Evolutionary conservation across 2,888 invertebrate species (phyloP), one percentile per base, ranked within the genome.

Genomic region (Ophion obscuratus): DNA sequence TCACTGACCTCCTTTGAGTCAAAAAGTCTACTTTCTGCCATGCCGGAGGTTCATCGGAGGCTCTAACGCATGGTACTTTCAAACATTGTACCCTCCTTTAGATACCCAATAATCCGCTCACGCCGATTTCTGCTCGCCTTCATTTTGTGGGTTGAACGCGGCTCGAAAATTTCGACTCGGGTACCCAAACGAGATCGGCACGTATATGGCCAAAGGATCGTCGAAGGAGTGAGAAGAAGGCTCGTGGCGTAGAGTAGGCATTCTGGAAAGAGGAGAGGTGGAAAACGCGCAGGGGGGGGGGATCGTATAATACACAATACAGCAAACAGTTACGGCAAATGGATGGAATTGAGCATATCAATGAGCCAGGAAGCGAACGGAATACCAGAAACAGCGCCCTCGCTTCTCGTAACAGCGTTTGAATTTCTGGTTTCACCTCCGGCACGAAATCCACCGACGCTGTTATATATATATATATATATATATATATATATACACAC

Each of bases 321-420:
- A 44, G 61, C 24, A 40, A 66, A 66, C 66, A 36, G 85, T 79
- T 82, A 79, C 82, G 79, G 75, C 70, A 53, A 82, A 82, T 79
- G 64, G 71, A 79, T 75, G 70, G 79, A 82, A 85, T 85, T 70
- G 66, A 82, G 78, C 75, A 85, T 85, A 82, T 75, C 82, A 85
- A 85, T 79, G 62, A 76, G 82, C 14, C 61, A 70, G 78, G 79
- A 75, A 82, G 79, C 68, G 36, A 61, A 31, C 59, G 17, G 59
- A 64, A 64, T 64, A 62, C 64, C 47, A 70, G 78, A 75, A 81
- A 75, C 44, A 14, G 36, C 40, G 14, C 5, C 5, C 53, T 53
- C 17, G 53, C 14, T 53, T 5, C 53, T 53, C 53, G 24, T n/a
- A 59, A 17, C 44, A 47, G 24, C 61, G 27, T 36, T 59, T 68